Base-by-base conservation (phyloP, 2,113 vertebrate species). In the Rhadina sibilatrix region DNA sequence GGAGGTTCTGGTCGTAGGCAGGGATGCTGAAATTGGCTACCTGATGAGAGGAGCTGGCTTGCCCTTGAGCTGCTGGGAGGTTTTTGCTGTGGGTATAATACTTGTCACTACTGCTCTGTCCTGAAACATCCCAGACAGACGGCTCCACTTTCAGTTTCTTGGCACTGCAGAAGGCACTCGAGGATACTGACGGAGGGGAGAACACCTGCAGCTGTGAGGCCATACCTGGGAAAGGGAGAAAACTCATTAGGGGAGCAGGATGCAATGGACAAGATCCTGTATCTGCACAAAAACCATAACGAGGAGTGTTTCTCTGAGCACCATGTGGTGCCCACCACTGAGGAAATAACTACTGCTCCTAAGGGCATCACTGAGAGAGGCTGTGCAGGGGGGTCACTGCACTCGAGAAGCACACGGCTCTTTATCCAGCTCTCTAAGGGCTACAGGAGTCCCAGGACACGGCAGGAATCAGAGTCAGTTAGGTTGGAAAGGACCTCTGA, bases 111-210 rank as follows among this genome's bases (percentile, higher is more conserved):
- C 98, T 98, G 97, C 98, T 98, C 98, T 98, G 99, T 98, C 97
- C 98, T 97, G 98, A 99, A 97, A 98, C 98, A 95, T 99, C 99
- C 99, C 99, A 99, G 94, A 97, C 96, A 76, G 98, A 98, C 97
- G 98, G 98, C 98, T 99, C 99, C 95, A 99, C 98, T 98, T 99
- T 99, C 87, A 99, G 98, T 98, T 99, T 99, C 98, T 99, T 99
- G 42, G 99, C 98, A 92, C 99, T 99, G 92, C 98, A 99, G 97
- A 99, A 99, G 98, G 98, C 99, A 98, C 99, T 99, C 97, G 99
- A 99, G 97, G 99, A 99, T 96, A 99, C 98, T 81, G 99, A 99
- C 96, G 99, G 99, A 76, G 99, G 99, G 96, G 99, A 99, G 98
- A 99, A 99, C 90, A 98, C 99, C 98, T 99, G 99, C 96, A 99